A percentile compares a stretch with the other conserved stretches of the same genome.
Conservation (phyloP, 2,888 invertebrate species). For the Petrolisthes manimaculis region DNA sequence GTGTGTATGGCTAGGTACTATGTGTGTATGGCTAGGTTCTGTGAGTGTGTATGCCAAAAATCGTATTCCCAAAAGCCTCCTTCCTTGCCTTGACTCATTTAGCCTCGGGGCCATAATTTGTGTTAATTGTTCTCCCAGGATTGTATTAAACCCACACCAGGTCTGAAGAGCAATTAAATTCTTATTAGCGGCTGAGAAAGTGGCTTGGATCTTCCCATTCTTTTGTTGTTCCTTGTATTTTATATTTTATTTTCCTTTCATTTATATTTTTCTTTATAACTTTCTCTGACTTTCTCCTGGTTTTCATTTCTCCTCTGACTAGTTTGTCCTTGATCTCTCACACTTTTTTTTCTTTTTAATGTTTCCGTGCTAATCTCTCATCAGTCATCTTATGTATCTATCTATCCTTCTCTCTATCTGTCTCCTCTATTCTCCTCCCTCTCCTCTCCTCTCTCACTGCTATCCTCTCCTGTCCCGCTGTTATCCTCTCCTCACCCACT, state of each 20-base stretch:
- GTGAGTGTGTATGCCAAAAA: too few species aligned
- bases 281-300: neutral
- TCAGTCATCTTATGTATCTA: neutral
- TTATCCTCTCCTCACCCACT: too few species aligned
- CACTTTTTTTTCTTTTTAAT: neutral
- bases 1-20: too few species aligned
- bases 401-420: constrained; percentile 7
- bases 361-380: neutral
- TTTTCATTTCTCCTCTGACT: neutral
- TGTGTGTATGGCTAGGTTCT: too few species aligned
- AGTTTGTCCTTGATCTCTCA: neutral
- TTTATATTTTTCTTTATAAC: neutral
- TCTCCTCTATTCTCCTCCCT: neutral
- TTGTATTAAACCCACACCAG: constrained; percentile 8
- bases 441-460: neutral
- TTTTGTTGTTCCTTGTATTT: neutral
- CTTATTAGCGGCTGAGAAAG: constrained; percentile 12
- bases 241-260: neutral
- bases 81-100: neutral
- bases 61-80: too few species aligned
- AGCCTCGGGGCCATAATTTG: neutral
- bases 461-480: neutral
- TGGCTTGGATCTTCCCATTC: neutral
- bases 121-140: constrained; percentile 10
- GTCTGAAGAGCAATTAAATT: constrained; percentile 16